phyloP scores from a whole-genome alignment of 2,113 vertebrate genomes.

The Toxotes chatareus region DNA sequence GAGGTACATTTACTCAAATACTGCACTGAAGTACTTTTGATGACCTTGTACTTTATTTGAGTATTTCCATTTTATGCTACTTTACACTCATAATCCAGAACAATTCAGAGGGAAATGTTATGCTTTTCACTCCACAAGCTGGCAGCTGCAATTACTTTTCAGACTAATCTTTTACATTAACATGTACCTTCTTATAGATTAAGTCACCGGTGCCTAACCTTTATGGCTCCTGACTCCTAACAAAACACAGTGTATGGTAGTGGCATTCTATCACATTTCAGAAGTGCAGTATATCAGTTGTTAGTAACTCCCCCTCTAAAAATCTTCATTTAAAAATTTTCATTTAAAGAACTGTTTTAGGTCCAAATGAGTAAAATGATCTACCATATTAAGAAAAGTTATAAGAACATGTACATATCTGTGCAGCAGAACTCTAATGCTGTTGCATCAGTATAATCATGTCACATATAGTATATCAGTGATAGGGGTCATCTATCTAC shows the following conservation, averaged over 20 bases:
- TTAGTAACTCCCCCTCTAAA: not conserved
- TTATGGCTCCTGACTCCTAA: not conserved
- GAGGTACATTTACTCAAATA: not conserved
- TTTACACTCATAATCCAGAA: not conserved
- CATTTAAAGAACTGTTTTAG: not conserved
- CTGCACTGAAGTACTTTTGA: not conserved
- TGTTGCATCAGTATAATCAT: too few relatives aligned
- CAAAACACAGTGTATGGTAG: not conserved
- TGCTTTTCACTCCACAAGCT: not conserved
- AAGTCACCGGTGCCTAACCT: not conserved
- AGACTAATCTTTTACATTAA: not conserved
- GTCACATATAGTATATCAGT: too few relatives aligned
- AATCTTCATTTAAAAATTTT: not conserved
- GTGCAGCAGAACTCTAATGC: too few relatives aligned
- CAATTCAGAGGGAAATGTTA: not conserved
- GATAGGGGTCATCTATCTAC: too few relatives aligned
- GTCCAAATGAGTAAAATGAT: not conserved
- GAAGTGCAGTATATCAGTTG: not conserved
- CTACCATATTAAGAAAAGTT: not conserved
- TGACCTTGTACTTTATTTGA: not conserved
- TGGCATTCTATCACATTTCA: not conserved
- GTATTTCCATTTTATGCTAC: not conserved
- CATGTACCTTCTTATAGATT: not conserved
- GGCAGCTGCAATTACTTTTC: not conserved
- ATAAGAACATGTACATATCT: too few relatives aligned